These are phyloP conservation scores for Tachycineta bicolor DNA, from an alignment of 2,113 vertebrate species.

Conservation along the genomic window DNA sequence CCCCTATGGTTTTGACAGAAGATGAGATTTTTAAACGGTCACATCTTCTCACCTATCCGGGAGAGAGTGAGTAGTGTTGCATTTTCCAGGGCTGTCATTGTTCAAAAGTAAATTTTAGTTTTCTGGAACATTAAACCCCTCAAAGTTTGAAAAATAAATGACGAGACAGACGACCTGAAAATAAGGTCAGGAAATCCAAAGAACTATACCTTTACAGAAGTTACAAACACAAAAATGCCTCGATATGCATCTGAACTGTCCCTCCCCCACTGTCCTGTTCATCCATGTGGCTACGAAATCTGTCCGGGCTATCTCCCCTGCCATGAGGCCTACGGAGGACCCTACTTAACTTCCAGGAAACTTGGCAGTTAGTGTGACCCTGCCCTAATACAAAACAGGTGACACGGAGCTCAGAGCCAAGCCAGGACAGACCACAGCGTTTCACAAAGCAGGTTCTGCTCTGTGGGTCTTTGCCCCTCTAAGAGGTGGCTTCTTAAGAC, in stretches of 20 bases:
- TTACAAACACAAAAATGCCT: neutral
- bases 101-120: neutral
- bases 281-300: neutral
- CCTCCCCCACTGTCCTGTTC: neutral
- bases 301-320: neutral
- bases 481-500: neutral
- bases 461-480: neutral
- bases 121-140: neutral
- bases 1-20: neutral
- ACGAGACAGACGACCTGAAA: neutral
- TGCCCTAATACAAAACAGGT: constrained; percentile 23
- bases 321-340: neutral
- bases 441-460: neutral
- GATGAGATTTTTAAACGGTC: neutral
- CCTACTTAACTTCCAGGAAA: neutral
- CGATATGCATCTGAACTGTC: neutral
- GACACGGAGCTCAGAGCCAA: neutral
- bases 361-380: neutral
- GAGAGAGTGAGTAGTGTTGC: neutral
- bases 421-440: neutral
- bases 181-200: neutral
- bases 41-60: neutral
- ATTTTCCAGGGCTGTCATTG: neutral
- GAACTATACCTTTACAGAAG: neutral
- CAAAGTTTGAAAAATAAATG: neutral